Evolutionary conservation across 2,888 invertebrate species (phyloP), one percentile per base, ranked within the genome.

Genomic region (Aphidius colemani): DNA sequence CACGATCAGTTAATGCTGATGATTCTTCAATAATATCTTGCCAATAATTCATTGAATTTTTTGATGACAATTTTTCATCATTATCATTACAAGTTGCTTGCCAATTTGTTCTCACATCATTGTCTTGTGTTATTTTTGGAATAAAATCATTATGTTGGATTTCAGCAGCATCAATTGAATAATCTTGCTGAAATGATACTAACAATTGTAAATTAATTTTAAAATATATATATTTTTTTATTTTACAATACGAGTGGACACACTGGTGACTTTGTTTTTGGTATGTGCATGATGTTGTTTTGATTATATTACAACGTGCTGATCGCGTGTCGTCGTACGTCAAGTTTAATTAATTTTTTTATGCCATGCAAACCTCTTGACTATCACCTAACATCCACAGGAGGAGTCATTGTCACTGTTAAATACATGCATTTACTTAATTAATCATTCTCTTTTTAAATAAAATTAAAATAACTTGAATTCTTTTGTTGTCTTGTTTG

Each of bases 121-220:
- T 70, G 6, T 30, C 57, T 41, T 69, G 67, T 6, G 11, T n/a
- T 30, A 7, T 10, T 30, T 44, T 18, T 7, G 9, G 7, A 48
- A 46, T n/a, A 46, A 11, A 39, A 57, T 9, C 13, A 45, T 57
- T 6, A 11, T 57, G 45, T 44, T 53, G 44, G 5, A 74, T 68
- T 40, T 78, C 78, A 43, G 69, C 78, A 43, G 69, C 66, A 40
- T 78, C 79, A 56, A 78, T 72, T 0, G 81, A 81, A 46, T 30
- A 30, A 30, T 79, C 75, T 61, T 75, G 79, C 66, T 81, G 81
- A 64, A 82, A 82, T 7, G 82, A 82, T 60, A 82, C 82, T 82
- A 62, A 6, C 46, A 61, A 60, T 59, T 40, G 46, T 60, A 55
- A 39, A 41, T 18, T 51, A 10, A 45, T 49, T 56, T 57, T 56